Evolutionary conservation across 2,113 vertebrate genomes (phyloP), one percentile per base, ranked within the genome.

Genomic region (Corythaeola cristata): DNA sequence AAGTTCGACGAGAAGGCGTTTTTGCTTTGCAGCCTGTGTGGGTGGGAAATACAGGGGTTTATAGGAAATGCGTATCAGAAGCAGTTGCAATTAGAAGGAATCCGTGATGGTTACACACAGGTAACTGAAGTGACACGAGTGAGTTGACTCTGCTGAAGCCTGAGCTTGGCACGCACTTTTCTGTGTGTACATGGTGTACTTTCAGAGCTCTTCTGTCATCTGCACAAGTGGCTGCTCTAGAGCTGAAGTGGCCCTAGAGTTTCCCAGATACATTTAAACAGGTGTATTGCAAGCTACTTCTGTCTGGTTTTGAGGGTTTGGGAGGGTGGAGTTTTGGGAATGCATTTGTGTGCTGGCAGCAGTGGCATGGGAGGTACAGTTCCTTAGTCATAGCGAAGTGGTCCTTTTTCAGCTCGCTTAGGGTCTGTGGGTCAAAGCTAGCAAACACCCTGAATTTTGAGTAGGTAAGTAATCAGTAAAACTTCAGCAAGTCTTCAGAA

Each of bases 191-290:
- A 35, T 35, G 63, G 62, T 56, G 20, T 75, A 63, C 60, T 84
- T 93, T 67, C 85, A 94, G 97, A 96, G 56, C 62, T 86, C 55
- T 77, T 96, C 75, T 96, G 83, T 95, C 93, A 91, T 82, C 94
- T 28, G 60, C 81, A 89, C 88, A 96, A 89, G 79, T 86, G 94
- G 58, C 67, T 97, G 93, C 80, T 71, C 86, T 85, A 20, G 35
- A 93, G 71, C 67, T 87, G 69, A 78, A 86, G 45, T 80, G 77
- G 74, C 82, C 44, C 33, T 56, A 24, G 33, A 63, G 85, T 90
- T 96, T 89, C 47, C 37, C 72, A 92, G 85, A 73, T 35, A 66
- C 20, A 47, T 68, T 91, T 67, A 85, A 90, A 71, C 63, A 58
- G 72, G 56, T 78, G 28, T 63, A 47, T 28, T 76, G 22, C 53